Conservation (phyloP, 2,888 invertebrate genomes). For the Pimpla rufipes region DNA sequence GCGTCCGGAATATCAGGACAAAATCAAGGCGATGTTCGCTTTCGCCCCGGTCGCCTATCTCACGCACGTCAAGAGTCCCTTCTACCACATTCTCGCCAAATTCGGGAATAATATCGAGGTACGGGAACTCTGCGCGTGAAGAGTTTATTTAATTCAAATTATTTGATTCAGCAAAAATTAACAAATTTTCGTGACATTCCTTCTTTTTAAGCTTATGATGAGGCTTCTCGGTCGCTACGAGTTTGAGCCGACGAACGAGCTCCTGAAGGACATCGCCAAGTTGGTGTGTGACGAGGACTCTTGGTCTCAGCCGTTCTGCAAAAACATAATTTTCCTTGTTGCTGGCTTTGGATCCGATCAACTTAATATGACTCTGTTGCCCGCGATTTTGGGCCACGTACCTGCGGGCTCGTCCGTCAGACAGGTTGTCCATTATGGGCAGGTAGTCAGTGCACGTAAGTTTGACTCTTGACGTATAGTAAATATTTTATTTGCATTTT, state of each 20-base stretch:
- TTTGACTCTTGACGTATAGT: background rate
- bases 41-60: conserved; percentile 85
- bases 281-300: conserved; percentile 87
- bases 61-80: conserved; percentile 84
- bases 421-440: conserved; percentile 91
- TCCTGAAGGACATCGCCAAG: conserved; percentile 83
- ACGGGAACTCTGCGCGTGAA: conserved; percentile 8
- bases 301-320: conserved; percentile 88
- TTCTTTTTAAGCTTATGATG: conserved; percentile 63
- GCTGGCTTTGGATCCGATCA: conserved; percentile 87
- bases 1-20: conserved; percentile 84
- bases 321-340: conserved; percentile 89
- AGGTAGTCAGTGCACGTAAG: conserved; percentile 86
- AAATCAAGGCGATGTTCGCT: conserved; percentile 78
- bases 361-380: conserved; percentile 88
- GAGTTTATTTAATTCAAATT: background rate
- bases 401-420: conserved; percentile 91
- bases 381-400: conserved; percentile 89
- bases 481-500: background rate
- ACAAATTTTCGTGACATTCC: background rate
- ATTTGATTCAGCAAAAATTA: background rate
- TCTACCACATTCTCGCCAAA: conserved; percentile 86
- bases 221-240: conserved; percentile 84
- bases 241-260: conserved; percentile 88
- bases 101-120: conserved; percentile 80